Conservation (phyloP, 2,888 invertebrate species). For the Chaitophorus viminalis region DNA sequence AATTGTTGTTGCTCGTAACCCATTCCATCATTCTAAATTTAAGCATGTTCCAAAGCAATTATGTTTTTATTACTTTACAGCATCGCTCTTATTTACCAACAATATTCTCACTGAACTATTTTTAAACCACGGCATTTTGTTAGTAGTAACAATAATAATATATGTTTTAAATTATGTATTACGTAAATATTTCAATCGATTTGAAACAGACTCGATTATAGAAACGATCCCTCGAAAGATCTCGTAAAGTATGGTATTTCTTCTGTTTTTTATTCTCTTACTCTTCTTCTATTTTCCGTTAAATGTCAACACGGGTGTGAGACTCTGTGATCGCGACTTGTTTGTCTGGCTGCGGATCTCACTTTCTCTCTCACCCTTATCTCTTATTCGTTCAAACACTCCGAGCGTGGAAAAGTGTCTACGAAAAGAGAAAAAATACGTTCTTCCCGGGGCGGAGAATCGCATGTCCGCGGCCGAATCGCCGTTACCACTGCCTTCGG, state of each 20-base stretch:
- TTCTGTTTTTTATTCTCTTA: no score
- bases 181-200: not conserved
- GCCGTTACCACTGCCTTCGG: not conserved
- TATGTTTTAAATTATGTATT: not conserved
- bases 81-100: conserved; percentile 5
- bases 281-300: not conserved
- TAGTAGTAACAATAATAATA: not conserved
- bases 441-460: not conserved
- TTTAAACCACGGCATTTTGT: not conserved
- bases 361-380: not conserved
- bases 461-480: not conserved
- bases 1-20: conserved; percentile 20
- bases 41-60: conserved; percentile 34
- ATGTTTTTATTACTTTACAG: conserved; percentile 32
- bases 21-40: conserved; percentile 41
- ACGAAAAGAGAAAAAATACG: not conserved
- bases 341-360: not conserved
- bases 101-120: conserved; percentile 25
- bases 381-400: not conserved
- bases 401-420: not conserved
- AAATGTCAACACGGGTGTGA: not conserved
- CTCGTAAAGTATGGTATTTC: not conserved
- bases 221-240: not conserved
- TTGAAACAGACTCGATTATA: not conserved
- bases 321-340: not conserved